phyloP scores from a whole-genome alignment of 2,888 invertebrate genomes.

The Sesia bembeciformis region DNA sequence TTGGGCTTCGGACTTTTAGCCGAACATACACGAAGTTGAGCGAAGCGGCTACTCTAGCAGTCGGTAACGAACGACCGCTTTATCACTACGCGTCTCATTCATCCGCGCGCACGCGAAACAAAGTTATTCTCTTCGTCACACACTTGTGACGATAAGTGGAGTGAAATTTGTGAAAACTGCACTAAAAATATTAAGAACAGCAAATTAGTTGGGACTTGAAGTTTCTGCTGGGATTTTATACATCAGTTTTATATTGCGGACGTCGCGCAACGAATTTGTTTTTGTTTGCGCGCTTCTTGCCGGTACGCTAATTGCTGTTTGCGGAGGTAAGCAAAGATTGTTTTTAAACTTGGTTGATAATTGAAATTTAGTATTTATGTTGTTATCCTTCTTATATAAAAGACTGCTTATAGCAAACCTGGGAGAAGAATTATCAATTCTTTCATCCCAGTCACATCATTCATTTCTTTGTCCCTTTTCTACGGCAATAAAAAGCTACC shows the following conservation, averaged over 20 bases:
- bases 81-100: slow-evolving; percentile 39
- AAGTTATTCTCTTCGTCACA: slow-evolving; percentile 58
- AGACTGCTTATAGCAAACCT: no score
- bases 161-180: slow-evolving; percentile 40
- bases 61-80: slow-evolving; percentile 26
- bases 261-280: slow-evolving; percentile 3
- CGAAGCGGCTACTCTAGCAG: slow-evolving; percentile 6
- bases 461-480: slow-evolving; percentile 24
- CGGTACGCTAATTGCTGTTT: slow-evolving; percentile 57
- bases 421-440: background rate
- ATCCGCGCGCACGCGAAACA: slow-evolving; percentile 15
- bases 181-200: slow-evolving; percentile 10
- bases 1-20: slow-evolving; percentile 4
- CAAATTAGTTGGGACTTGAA: slow-evolving; percentile 8
- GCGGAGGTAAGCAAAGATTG: slow-evolving; percentile 53
- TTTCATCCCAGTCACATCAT: slow-evolving; percentile 11
- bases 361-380: background rate
- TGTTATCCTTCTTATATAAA: background rate
- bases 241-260: background rate
- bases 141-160: slow-evolving; percentile 55
- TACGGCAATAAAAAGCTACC: slow-evolving; percentile 38
- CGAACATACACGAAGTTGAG: slow-evolving; percentile 9
- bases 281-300: slow-evolving; percentile 39
- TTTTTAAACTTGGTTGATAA: slow-evolving; percentile 15
- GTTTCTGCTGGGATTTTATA: background rate